Evolutionary conservation across 2,888 invertebrate genomes (phyloP).

Genomic region (Meteorus cinctellus): DNA sequence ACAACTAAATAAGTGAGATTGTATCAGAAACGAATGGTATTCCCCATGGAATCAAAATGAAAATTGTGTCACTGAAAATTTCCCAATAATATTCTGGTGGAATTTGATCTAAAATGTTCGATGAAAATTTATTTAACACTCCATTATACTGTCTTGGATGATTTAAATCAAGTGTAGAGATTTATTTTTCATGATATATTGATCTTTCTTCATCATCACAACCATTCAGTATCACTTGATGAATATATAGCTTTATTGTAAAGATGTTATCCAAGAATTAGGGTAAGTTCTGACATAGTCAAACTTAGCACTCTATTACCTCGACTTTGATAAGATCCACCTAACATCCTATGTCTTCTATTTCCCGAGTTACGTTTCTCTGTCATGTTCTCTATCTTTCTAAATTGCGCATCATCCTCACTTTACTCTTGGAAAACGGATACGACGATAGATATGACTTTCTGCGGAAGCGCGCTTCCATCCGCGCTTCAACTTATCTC

Average conservation of each 20-base stretch:
- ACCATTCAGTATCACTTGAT: neutral
- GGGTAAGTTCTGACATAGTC: neutral
- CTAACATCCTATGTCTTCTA: neutral
- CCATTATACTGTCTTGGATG: no score
- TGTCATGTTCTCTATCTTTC: neutral
- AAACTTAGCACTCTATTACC: constrained; percentile 14
- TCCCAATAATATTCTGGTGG: no score
- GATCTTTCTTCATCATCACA: neutral
- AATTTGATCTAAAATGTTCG: no score
- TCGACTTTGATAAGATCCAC: constrained; percentile 11
- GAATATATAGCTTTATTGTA: neutral
- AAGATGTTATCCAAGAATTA: neutral
- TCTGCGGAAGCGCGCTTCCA: constrained; percentile 10
- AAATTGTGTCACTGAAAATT: no score
- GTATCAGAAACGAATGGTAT: no score
- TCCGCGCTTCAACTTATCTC: constrained; percentile 10
- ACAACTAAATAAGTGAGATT: no score
- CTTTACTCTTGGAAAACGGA: constrained; percentile 16
- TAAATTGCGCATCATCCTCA: constrained; percentile 1
- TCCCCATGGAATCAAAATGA: no score
- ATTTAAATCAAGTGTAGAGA: no score
- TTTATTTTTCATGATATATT: no score
- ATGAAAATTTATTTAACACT: no score
- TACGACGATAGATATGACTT: constrained; percentile 12
- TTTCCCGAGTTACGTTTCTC: neutral